phyloP scores from a whole-genome alignment of 1,140 invertebrate species.

The Papilio helenus region DNA sequence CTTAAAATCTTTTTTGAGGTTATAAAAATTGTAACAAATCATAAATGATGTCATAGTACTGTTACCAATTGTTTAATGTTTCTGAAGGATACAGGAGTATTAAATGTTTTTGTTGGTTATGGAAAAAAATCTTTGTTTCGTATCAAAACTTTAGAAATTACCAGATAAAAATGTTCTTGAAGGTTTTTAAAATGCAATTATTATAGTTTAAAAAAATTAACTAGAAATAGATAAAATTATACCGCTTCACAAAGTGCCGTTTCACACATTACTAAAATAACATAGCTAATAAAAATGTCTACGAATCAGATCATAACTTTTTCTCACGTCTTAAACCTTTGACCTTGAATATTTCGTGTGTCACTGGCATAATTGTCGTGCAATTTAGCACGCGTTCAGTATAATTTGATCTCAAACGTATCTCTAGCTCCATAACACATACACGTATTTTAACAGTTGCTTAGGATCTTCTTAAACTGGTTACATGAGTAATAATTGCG shows the following conservation, averaged over 20 bases:
- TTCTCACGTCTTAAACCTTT: conserved; percentile 73
- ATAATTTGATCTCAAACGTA: conserved; percentile 48
- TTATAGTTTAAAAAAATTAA: background rate
- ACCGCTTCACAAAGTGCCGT: background rate
- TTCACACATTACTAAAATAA: background rate
- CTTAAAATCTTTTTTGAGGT: conserved; percentile 51
- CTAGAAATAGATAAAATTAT: background rate
- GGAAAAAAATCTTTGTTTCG: too few relatives aligned
- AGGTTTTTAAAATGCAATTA: too few relatives aligned
- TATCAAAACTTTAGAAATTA: too few relatives aligned
- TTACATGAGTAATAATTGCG: conserved; percentile 58
- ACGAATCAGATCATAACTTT: conserved; percentile 40
- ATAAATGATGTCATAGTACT: too few relatives aligned
- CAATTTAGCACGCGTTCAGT: conserved; percentile 52
- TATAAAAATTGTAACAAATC: conserved; percentile 27
- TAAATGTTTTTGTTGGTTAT: too few relatives aligned
- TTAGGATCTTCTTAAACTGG: conserved; percentile 53
- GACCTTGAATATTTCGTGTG: conserved; percentile 68
- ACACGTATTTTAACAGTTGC: conserved; percentile 31
- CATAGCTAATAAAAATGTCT: conserved; percentile 6
- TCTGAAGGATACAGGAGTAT: too few relatives aligned
- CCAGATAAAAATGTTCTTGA: too few relatives aligned
- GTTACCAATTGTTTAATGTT: background rate
- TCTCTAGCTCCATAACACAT: conserved; percentile 34
- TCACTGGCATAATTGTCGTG: conserved; percentile 72